Evolutionary conservation across 2,113 vertebrate genomes (phyloP).

Genomic region (Poicephalus meyeri): DNA sequence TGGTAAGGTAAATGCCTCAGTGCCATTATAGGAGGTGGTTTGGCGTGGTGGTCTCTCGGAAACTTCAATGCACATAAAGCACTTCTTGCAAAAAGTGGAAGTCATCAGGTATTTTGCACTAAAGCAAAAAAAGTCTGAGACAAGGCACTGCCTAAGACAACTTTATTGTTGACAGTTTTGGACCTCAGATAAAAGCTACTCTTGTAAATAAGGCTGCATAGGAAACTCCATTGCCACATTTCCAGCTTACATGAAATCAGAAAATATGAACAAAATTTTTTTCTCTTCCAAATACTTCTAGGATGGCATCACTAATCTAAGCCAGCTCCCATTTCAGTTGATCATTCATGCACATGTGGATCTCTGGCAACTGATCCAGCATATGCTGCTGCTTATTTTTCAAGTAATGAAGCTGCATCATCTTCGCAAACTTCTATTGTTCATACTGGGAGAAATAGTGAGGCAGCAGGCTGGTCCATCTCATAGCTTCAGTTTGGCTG

Average conservation of each 20-base stretch:
- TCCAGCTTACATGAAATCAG: not conserved
- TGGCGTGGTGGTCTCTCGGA: not conserved
- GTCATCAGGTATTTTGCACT: not conserved
- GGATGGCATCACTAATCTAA: not conserved
- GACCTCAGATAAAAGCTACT: not conserved
- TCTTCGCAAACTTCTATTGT: not conserved
- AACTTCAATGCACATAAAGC: not conserved
- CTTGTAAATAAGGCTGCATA: not conserved
- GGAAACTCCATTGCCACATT: not conserved
- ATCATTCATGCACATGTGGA: not conserved
- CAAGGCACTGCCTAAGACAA: not conserved
- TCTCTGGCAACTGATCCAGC: not conserved
- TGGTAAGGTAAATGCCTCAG: not conserved
- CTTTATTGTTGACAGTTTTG: not conserved
- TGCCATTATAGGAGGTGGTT: not conserved
- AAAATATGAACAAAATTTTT: not conserved
- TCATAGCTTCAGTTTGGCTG: not conserved
- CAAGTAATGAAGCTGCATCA: not conserved
- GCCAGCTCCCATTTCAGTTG: not conserved
- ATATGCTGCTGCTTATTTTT: not conserved
- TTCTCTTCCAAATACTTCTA: not conserved
- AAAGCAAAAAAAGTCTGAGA: not conserved
- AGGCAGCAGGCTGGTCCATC: not conserved
- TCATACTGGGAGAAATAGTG: not conserved
- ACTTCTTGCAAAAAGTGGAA: not conserved